Percentiles rank a stretch among this genome's conserved stretches.
Conservation (phyloP, 37 sponge, comb jelly and placozoan species). For the Ephydatia muelleri region DNA sequence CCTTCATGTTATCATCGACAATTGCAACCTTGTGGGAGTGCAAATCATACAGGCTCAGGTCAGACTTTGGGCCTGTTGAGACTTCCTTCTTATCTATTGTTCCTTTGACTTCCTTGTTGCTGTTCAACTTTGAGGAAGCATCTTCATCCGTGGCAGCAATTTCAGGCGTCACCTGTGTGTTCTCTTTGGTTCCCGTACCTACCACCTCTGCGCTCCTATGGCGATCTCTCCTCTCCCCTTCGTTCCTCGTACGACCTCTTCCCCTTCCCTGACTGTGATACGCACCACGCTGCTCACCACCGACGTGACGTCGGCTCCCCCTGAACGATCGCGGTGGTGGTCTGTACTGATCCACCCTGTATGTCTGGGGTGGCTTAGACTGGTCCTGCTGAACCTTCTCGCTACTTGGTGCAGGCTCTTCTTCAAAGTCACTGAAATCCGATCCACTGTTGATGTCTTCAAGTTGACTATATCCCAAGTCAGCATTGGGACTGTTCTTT, state of each 20-base stretch:
- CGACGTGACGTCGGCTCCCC: neutral
- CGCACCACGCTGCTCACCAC: neutral
- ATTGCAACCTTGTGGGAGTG: conserved; percentile 51
- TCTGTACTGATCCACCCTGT: neutral
- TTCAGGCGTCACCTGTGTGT: neutral
- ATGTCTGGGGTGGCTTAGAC: neutral
- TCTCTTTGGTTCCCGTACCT: neutral
- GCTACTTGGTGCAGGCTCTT: neutral
- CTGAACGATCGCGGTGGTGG: neutral
- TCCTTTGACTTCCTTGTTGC: neutral
- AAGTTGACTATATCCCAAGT: conserved; percentile 26
- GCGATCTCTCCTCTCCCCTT: neutral
- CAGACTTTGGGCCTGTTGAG: conserved; percentile 6
- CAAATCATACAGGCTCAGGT: conserved; percentile 41
- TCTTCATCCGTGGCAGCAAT: neutral
- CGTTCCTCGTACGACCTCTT: neutral
- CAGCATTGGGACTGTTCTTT: neutral
- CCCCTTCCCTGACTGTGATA: neutral
- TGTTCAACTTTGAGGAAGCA: neutral
- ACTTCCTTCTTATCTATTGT: neutral
- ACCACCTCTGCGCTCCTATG: conserved; percentile 2
- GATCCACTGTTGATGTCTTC: conserved; percentile 48
- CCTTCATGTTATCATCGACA: conserved; percentile 36
- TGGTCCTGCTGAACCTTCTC: neutral
- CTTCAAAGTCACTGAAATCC: conserved; percentile 35